Conservation (phyloP, 2,888 invertebrate species). For the Miltochrista miniata region DNA sequence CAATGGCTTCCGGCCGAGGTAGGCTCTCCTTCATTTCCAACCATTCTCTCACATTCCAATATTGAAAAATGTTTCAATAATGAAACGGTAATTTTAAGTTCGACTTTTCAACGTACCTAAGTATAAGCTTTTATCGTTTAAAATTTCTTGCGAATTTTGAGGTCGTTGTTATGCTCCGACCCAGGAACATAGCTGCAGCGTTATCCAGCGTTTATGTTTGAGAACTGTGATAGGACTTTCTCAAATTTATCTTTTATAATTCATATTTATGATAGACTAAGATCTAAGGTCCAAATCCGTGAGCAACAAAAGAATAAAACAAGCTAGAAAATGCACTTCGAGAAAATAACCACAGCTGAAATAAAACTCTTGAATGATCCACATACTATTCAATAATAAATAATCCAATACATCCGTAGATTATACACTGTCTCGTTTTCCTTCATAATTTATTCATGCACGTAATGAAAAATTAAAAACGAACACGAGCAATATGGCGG, state of each 20-base stretch:
- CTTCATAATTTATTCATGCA: slow-evolving; percentile 50
- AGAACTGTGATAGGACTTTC: too few species aligned
- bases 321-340: too few species aligned
- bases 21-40: slow-evolving; percentile 66
- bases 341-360: too few species aligned
- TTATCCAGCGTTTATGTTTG: too few species aligned
- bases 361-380: too few species aligned
- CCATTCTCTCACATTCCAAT: slow-evolving; percentile 56
- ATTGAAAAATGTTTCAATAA: slow-evolving; percentile 18
- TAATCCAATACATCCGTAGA: slow-evolving; percentile 31
- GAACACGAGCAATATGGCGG: slow-evolving; percentile 61
- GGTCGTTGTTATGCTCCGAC: too few species aligned
- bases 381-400: slow-evolving; percentile 1
- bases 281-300: too few species aligned
- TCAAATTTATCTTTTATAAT: neutral
- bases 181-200: too few species aligned
- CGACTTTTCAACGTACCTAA: neutral
- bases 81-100: slow-evolving; percentile 2
- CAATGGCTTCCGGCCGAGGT: slow-evolving; percentile 73
- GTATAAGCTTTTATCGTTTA: too few species aligned
- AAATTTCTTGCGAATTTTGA: too few species aligned
- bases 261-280: too few species aligned
- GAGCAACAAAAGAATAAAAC: too few species aligned
- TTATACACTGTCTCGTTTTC: slow-evolving; percentile 23
- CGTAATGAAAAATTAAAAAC: slow-evolving; percentile 69